A percentile compares a stretch with the other conserved stretches of the same genome.
These are phyloP conservation scores for Melanotaenia maccullochi DNA, from an alignment of 2,797 vertebrate genomes.

Conservation along the genomic window DNA sequence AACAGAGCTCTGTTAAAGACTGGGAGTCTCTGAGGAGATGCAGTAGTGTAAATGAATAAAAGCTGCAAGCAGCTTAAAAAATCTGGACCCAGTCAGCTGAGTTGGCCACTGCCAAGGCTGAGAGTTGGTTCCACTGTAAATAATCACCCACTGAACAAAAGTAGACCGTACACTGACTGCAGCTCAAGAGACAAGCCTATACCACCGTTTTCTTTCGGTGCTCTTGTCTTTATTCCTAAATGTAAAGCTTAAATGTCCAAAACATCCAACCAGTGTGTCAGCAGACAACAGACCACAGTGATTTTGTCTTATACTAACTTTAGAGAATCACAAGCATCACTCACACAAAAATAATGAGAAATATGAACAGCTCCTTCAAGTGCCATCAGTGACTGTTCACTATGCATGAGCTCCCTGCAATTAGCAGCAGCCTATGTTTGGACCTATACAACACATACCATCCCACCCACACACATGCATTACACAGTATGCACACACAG, in stretches of 20 bases:
- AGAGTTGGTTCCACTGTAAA: constrained; percentile 55
- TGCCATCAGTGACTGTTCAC: constrained; percentile 64
- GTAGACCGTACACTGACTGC: constrained; percentile 23
- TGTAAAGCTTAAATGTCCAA: constrained; percentile 48
- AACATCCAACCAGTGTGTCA: constrained; percentile 25
- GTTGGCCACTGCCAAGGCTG: constrained; percentile 56
- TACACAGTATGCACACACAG: constrained; percentile 5
- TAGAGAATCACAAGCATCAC: constrained; percentile 38
- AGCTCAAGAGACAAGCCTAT: constrained; percentile 2
- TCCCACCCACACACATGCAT: constrained; percentile 15
- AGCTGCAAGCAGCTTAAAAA: constrained; percentile 51
- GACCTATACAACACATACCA: constrained; percentile 24
- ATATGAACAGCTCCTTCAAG: constrained; percentile 60
- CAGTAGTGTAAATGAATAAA: constrained; percentile 67
- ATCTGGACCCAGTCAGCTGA: constrained; percentile 56
- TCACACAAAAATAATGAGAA: constrained; percentile 20
- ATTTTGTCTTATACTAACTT: constrained; percentile 46
- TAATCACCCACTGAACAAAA: constrained; percentile 40
- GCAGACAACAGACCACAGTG: constrained; percentile 20
- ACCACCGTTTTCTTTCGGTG: neutral
- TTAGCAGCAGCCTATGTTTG: constrained; percentile 61
- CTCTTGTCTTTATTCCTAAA: constrained; percentile 38
- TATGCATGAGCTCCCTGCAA: constrained; percentile 58
- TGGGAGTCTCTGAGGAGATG: constrained; percentile 56
- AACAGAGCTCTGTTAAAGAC: constrained; percentile 56